Evolutionary conservation across 2,113 vertebrate species (phyloP), one percentile per base, ranked within the genome.

Genomic region (Halcyon senegalensis): DNA sequence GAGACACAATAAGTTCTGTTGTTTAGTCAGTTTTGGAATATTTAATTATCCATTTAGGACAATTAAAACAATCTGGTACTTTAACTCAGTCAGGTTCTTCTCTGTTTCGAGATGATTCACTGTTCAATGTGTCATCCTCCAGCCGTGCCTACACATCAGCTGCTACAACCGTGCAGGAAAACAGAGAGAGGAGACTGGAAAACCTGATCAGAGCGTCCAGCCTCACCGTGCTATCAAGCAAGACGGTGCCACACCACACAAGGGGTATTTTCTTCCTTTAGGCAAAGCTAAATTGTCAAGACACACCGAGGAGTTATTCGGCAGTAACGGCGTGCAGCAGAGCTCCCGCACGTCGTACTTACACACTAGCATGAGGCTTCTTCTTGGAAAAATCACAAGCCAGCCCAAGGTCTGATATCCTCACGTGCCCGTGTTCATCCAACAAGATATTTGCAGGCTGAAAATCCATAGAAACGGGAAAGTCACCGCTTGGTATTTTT

Each of bases 341-440:
- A 28, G 31, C 35, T 10, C 11, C 43, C 48, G 13, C 4, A 4
- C 0, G 0, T 0, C 1, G 53, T 94, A 99, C 99, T 99, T 73
- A 99, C 99, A 99, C 99, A 1, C 99, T 99, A 66, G 99, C 99
- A 14, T 99, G 99, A 0, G 99, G 99, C 97, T 99, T 99, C 98
- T 99, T 99, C 84, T 99, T 99, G 95, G 99, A 99, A 87, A 99
- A 99, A 97, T 99, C 99, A 27, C 99, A 99, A 74, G 99, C 99
- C 56, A 99, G 98, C 11, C 99, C 99, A 14, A 99, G 99, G 97
- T 99, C 99, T 2, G 99, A 99, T 98, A 99, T 99, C 66, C 99
- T 98, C 41, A 99, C 99, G 0, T 99, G 99, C 21, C 99, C 99
- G 0, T 99, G 98, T 55, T 99, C 99, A 51, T 99, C 99, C 98